A percentile compares a stretch with the other conserved stretches of the same genome.
phyloP scores from a whole-genome alignment of 1,140 invertebrate genomes.

The Dendroctonus ponderosae region DNA sequence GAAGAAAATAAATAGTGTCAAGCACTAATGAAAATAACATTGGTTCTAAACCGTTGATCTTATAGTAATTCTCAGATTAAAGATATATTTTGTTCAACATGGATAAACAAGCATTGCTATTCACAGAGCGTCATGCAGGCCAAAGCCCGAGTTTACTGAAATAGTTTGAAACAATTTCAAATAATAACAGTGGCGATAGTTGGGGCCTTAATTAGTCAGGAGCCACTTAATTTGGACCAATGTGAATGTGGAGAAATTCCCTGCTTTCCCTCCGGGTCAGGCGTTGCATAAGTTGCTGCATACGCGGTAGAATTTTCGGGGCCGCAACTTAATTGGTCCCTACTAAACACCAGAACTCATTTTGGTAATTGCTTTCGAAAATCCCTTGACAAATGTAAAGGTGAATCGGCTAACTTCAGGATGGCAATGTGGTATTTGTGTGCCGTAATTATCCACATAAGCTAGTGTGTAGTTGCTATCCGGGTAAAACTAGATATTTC shows the following conservation, averaged over 20 bases:
- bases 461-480: too few species aligned
- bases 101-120: neutral
- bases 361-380: conserved; percentile 11
- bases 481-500: too few species aligned
- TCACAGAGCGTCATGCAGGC: neutral
- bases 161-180: conserved; percentile 5
- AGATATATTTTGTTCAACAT: too few species aligned
- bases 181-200: neutral
- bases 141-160: neutral
- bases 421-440: too few species aligned
- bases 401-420: too few species aligned
- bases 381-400: too few species aligned
- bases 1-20: too few species aligned
- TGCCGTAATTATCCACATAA: too few species aligned
- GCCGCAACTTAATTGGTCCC: conserved; percentile 11
- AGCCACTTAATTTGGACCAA: conserved; percentile 17
- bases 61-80: too few species aligned
- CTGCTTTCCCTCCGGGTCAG: conserved; percentile 13
- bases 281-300: conserved; percentile 15
- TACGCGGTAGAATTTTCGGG: conserved; percentile 12
- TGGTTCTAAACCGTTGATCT: too few species aligned
- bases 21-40: too few species aligned
- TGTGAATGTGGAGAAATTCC: conserved; percentile 22
- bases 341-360: conserved; percentile 9
- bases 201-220: conserved; percentile 11